These are phyloP conservation scores for Rallus crepitans DNA, from an alignment of 2,797 vertebrate species.

Conservation along the genomic window DNA sequence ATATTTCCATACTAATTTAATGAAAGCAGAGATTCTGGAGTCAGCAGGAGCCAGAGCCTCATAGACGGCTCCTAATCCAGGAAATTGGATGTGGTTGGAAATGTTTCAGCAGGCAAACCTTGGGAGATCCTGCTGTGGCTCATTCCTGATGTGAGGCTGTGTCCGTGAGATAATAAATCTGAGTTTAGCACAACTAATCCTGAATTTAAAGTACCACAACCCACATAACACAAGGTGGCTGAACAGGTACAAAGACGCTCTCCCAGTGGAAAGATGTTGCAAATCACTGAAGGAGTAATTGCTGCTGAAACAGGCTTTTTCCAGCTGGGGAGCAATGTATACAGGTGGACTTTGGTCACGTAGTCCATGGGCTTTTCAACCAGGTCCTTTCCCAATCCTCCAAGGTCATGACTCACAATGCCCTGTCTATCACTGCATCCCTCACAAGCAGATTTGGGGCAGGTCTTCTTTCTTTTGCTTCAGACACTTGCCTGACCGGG, in stretches of 20 bases:
- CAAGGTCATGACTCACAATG: background rate
- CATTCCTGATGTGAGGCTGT: constrained; percentile 4
- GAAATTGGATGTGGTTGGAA: constrained; percentile 49
- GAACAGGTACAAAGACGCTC: constrained; percentile 24
- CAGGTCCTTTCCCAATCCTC: background rate
- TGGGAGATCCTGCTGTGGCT: constrained; percentile 26
- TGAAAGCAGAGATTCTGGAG: constrained; percentile 27
- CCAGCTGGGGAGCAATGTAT: background rate
- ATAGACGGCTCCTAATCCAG: constrained; percentile 21
- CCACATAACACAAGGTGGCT: background rate
- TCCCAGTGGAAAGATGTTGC: background rate
- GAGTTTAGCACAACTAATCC: constrained; percentile 6
- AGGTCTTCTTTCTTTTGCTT: background rate
- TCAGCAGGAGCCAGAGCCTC: constrained; percentile 40
- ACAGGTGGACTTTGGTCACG: background rate
- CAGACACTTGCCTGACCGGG: background rate
- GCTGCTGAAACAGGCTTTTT: background rate
- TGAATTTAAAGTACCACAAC: constrained; percentile 31
- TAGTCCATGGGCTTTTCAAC: background rate
- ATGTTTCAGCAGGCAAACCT: constrained; percentile 4
- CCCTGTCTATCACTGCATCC: background rate
- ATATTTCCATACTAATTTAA: constrained; percentile 54
- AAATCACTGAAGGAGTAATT: constrained; percentile 2
- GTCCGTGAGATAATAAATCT: constrained; percentile 1
- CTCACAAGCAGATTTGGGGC: background rate